phyloP scores from a whole-genome alignment of 1,140 invertebrate species.

The Drosophila eugracilis region DNA sequence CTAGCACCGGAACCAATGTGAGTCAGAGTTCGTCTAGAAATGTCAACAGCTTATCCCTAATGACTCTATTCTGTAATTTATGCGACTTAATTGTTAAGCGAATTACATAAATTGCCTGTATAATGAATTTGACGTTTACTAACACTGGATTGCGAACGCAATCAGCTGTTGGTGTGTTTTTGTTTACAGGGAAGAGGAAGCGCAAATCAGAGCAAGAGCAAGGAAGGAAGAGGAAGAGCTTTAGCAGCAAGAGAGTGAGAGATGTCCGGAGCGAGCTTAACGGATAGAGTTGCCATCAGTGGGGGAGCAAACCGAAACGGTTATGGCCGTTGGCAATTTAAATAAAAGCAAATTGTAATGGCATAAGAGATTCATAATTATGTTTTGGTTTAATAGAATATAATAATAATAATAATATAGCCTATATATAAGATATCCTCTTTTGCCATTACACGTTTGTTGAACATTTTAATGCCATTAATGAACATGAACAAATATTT shows the following conservation, averaged over 20 bases:
- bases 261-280: background rate
- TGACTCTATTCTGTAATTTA: conserved; percentile 33
- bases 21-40: conserved; percentile 18
- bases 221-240: background rate
- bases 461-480: too few relatives aligned
- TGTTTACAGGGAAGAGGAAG: conserved; percentile 53
- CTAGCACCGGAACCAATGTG: background rate
- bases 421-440: too few relatives aligned
- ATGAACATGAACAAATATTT: too few relatives aligned
- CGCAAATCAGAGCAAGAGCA: background rate
- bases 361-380: too few relatives aligned
- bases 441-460: too few relatives aligned
- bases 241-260: background rate
- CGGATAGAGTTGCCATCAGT: conserved; percentile 12
- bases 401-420: too few relatives aligned
- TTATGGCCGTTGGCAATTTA: conserved; percentile 6
- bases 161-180: conserved; percentile 57
- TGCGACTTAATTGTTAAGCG: conserved; percentile 9
- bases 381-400: too few relatives aligned
- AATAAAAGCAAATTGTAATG: background rate
- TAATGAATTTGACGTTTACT: background rate
- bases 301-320: background rate
- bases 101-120: conserved; percentile 18
- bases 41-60: conserved; percentile 23
- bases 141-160: conserved; percentile 21